Percentiles rank a stretch among this genome's conserved stretches.
Conservation (phyloP, 2,888 invertebrate genomes). For the Melanchra persicariae region DNA sequence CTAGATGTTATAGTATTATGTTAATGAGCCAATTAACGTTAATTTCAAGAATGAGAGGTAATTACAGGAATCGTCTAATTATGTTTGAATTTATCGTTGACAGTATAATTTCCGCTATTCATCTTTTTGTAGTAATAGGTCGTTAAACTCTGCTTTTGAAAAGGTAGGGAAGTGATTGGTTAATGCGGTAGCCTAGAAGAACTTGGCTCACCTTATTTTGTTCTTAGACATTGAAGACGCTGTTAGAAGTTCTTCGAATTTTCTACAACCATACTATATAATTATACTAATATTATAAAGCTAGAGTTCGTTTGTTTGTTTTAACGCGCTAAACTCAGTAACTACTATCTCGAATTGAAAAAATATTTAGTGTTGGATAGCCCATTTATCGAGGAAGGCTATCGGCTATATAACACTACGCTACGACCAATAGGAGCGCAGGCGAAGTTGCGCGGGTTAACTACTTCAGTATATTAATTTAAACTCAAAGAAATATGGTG, state of each 20-base stretch:
- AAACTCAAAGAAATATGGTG: not conserved
- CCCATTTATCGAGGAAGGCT: too few relatives aligned
- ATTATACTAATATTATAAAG: too few relatives aligned
- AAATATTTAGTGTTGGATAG: too few relatives aligned
- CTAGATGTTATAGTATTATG: conserved; percentile 47
- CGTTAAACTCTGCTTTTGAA: conserved; percentile 34
- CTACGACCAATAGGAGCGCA: too few relatives aligned
- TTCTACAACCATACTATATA: too few relatives aligned
- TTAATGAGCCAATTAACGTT: conserved; percentile 72
- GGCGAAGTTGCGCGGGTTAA: too few relatives aligned
- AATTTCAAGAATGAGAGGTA: conserved; percentile 68
- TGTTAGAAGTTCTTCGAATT: not conserved
- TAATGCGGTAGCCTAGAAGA: not conserved
- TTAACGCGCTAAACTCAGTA: too few relatives aligned
- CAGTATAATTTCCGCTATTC: conserved; percentile 58
- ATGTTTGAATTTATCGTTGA: conserved; percentile 65
- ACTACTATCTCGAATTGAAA: too few relatives aligned
- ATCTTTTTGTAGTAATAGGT: conserved; percentile 44
- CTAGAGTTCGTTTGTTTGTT: too few relatives aligned
- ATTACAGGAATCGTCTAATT: conserved; percentile 68
- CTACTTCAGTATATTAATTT: not conserved
- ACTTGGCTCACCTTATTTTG: not conserved
- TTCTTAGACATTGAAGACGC: not conserved
- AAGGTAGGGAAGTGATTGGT: conserved; percentile 15
- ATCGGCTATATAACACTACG: too few relatives aligned